A percentile compares a stretch with the other conserved stretches of the same genome.
Evolutionary conservation across 2,797 vertebrate genomes (phyloP).

Genomic region (Pseudochaenichthys georgianus): DNA sequence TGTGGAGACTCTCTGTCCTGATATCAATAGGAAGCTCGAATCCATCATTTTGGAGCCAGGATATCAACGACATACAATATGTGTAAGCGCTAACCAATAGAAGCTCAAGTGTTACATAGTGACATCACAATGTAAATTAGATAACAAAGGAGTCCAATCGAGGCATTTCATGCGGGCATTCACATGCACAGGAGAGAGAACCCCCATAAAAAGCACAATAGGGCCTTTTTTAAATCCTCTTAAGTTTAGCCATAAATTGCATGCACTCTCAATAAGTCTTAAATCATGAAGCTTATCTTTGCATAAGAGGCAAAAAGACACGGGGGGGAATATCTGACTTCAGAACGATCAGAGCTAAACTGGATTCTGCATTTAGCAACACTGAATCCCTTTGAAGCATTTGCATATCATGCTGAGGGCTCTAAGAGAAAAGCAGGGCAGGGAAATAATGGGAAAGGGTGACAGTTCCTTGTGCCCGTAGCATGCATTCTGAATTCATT

Average conservation of each 20-base stretch:
- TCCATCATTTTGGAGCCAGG: too few species aligned
- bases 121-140: too few species aligned
- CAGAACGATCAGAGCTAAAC: conserved; percentile 20
- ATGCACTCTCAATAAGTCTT: neutral
- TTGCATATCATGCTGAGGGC: conserved; percentile 36
- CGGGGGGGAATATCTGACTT: conserved; percentile 37
- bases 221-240: neutral
- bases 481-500: conserved; percentile 40
- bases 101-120: too few species aligned
- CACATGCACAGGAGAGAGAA: too few species aligned
- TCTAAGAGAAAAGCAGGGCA: conserved; percentile 52
- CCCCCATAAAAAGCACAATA: neutral
- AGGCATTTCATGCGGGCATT: too few species aligned
- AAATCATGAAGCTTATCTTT: conserved; percentile 9
- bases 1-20: too few species aligned
- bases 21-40: too few species aligned
- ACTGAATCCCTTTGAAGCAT: conserved; percentile 36
- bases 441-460: conserved; percentile 33
- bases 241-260: neutral
- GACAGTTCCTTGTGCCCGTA: conserved; percentile 26
- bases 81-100: too few species aligned
- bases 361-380: conserved; percentile 36
- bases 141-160: too few species aligned
- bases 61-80: too few species aligned
- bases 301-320: conserved; percentile 19